Evolutionary conservation across 1,140 invertebrate genomes (phyloP), one percentile per base, ranked within the genome.

Genomic region (Neodiprion pinetum): DNA sequence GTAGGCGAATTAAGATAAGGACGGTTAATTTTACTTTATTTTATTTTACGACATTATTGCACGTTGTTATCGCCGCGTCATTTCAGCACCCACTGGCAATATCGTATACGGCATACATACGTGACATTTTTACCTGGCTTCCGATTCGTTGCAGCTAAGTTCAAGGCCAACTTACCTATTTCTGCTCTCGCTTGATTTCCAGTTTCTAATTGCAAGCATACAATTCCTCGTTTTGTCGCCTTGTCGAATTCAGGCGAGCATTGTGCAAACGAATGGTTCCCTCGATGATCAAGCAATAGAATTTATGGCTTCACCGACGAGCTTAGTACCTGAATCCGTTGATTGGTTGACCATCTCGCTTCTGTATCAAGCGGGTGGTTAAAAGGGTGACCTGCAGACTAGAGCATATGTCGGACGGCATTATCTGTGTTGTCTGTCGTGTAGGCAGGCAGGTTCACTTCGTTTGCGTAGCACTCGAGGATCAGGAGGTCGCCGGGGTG

Each of bases 401-500:
- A 69, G 17, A 69, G 40, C 67, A 69, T 69, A 69, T 69, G 67
- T 69, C 17, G 2, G 40, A 12, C 14, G 67, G 10, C 40, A 69
- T 69, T 47, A 69, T 69, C 67, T 69, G 14, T 69, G 67, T 69
- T 69, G 67, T 69, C 67, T 23, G 67, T 17, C 40, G 23, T 69
- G 67, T 69, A 69, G 67, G 67, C 14, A 69, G 67, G 67, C 61
- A 65, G 61, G 61, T 47, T 69, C 67, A 69, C 40, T 17, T 23
- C 17, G 67, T 69, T 69, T 69, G 67, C 40, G 17, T 47, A 69
- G 67, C 67, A 69, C 67, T 69, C 40, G 17, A 69, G 67, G 11
- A 21, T 47, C 17, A 47, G 67, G 67, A 10, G 67, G 40, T 10
- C 17, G 14, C 67, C 40, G 67, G 67, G 67, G 14, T 69, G 23